Conservation (phyloP, 1,140 invertebrate species). For the Drosophila ohnishii region DNA sequence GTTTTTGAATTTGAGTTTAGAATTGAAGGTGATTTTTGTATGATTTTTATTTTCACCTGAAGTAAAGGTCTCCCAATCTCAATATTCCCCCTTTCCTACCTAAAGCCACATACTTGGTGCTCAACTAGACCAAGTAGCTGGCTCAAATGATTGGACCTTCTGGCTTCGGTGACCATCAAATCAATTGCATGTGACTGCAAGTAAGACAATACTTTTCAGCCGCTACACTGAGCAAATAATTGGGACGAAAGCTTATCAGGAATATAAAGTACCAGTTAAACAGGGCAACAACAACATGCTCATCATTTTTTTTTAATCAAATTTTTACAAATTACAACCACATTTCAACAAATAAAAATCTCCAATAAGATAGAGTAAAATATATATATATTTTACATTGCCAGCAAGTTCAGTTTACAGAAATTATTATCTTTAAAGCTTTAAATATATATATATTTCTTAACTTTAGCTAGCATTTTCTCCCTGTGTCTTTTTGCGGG, state of each 20-base stretch:
- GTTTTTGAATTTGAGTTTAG: background rate
- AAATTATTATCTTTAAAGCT: no score
- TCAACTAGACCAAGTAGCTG: constrained; percentile 14
- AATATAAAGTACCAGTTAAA: background rate
- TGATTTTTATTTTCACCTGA: background rate
- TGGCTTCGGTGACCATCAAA: constrained; percentile 44
- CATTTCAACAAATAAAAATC: background rate
- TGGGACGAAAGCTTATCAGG: background rate
- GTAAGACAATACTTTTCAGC: constrained; percentile 21
- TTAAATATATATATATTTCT: background rate
- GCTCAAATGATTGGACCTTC: constrained; percentile 39
- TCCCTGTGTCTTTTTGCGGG: constrained; percentile 2
- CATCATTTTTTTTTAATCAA: no score
- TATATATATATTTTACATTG: background rate
- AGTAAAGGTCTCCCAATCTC: background rate
- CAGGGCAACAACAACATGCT: no score
- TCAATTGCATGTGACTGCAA: constrained; percentile 55
- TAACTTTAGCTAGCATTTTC: background rate
- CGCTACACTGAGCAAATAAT: background rate
- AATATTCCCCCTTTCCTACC: background rate
- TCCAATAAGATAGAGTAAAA: background rate
- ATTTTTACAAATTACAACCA: no score
- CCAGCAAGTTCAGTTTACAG: background rate
- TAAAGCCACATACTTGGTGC: background rate
- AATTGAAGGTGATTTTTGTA: background rate